Evolutionary conservation across 2,888 invertebrate genomes (phyloP).

Genomic region (Phyllotreta striolata): DNA sequence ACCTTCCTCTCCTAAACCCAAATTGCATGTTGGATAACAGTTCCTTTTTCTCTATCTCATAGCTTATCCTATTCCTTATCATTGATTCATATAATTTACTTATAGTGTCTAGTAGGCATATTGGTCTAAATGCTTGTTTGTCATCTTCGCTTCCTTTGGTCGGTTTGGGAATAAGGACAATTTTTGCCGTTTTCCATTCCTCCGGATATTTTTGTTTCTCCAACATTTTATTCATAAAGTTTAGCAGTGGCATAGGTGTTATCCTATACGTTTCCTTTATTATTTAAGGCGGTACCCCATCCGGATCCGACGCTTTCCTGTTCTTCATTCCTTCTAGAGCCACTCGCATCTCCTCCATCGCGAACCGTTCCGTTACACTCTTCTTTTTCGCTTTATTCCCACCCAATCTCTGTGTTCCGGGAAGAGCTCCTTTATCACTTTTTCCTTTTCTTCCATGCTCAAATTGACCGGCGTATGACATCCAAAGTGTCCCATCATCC

Average conservation of each 20-base stretch:
- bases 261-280: not conserved
- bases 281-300: not conserved
- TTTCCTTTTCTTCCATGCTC: too few species aligned
- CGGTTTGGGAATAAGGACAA: slow-evolving; percentile 32
- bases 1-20: too few species aligned
- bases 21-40: slow-evolving; percentile 1
- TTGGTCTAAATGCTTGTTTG: too few species aligned
- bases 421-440: too few species aligned
- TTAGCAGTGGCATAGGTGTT: not conserved
- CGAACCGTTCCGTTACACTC: too few species aligned
- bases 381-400: too few species aligned
- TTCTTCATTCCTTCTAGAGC: not conserved
- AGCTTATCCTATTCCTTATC: slow-evolving; percentile 16
- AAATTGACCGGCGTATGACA: too few species aligned
- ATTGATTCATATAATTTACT: too few species aligned
- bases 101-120: too few species aligned
- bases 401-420: too few species aligned
- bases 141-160: not conserved
- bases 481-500: too few species aligned
- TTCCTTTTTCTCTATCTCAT: slow-evolving; percentile 9
- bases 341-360: not conserved
- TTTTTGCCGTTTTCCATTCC: slow-evolving; percentile 28
- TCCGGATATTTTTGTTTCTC: slow-evolving; percentile 27
- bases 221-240: slow-evolving; percentile 17
- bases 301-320: not conserved